Evolutionary conservation across 2,113 vertebrate genomes (phyloP).

Genomic region (western clawed frog (Xenopus tropicalis)): DNA sequence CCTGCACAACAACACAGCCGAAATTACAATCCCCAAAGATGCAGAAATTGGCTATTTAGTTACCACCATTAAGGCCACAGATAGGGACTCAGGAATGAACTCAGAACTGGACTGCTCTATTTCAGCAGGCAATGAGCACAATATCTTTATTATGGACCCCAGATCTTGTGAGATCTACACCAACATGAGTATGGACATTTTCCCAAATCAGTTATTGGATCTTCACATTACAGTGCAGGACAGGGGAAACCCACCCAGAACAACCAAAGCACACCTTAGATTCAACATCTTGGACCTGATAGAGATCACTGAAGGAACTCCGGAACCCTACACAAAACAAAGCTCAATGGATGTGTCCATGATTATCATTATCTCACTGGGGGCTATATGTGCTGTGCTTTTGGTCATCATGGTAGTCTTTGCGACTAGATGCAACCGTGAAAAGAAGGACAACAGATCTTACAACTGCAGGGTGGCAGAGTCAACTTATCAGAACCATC

Average conservation of each 20-base stretch:
- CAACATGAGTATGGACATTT: slow-evolving; percentile 79
- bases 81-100: slow-evolving; percentile 88
- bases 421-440: slow-evolving; percentile 84
- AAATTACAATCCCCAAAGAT: slow-evolving; percentile 81
- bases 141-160: slow-evolving; percentile 82
- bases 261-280: slow-evolving; percentile 77
- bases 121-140: slow-evolving; percentile 78
- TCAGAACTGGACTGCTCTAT: slow-evolving; percentile 87
- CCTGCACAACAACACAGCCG: slow-evolving; percentile 83
- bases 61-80: slow-evolving; percentile 79
- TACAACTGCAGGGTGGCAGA: slow-evolving; percentile 94
- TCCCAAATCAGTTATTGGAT: slow-evolving; percentile 72
- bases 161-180: slow-evolving; percentile 87
- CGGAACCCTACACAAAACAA: slow-evolving; percentile 68
- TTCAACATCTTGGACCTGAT: slow-evolving; percentile 75
- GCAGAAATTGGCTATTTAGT: slow-evolving; percentile 80
- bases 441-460: slow-evolving; percentile 91
- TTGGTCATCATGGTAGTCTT: slow-evolving; percentile 93
- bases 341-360: slow-evolving; percentile 81
- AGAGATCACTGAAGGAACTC: slow-evolving; percentile 71
- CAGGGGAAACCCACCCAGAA: slow-evolving; percentile 77
- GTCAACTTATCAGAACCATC: slow-evolving; percentile 93
- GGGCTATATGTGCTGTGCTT: slow-evolving; percentile 83
- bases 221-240: slow-evolving; percentile 85
- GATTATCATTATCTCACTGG: slow-evolving; percentile 92